A percentile compares a stretch with the other conserved stretches of the same genome.
Conservation (phyloP, 1,140 invertebrate species). For the Hormaphis cornu region DNA sequence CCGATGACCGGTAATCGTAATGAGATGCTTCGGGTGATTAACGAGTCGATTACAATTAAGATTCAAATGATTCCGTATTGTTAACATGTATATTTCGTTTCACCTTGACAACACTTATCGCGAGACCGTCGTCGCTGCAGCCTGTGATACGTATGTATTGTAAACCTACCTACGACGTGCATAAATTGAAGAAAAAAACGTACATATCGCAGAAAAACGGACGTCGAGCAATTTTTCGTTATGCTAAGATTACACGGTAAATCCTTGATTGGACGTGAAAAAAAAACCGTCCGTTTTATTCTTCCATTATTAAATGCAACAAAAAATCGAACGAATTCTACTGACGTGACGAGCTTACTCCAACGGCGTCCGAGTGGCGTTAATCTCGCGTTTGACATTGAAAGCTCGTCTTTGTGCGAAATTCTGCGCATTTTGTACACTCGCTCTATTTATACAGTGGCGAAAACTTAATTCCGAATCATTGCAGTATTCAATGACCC, state of each 20-base stretch:
- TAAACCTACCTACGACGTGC: too few relatives aligned
- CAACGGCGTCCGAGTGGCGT: too few relatives aligned
- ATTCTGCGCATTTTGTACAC: too few relatives aligned
- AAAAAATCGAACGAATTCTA: conserved; percentile 2
- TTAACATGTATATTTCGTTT: background rate
- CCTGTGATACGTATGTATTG: too few relatives aligned
- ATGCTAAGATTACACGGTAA: conserved; percentile 10
- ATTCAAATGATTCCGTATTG: background rate
- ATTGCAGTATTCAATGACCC: conserved; percentile 7
- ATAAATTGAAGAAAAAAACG: background rate
- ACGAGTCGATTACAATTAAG: background rate
- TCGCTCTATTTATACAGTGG: too few relatives aligned
- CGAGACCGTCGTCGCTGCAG: conserved; percentile 5
- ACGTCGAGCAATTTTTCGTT: background rate
- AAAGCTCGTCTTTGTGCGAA: background rate
- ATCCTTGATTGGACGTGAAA: conserved; percentile 9
- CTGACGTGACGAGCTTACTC: too few relatives aligned
- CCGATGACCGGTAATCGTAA: background rate
- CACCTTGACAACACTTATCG: conserved; percentile 6
- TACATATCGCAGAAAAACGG: background rate
- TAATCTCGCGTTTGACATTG: conserved; percentile 9
- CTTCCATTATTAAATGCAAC: background rate
- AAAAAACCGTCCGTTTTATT: background rate
- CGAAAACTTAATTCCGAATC: background rate
- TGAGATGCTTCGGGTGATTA: background rate